Evolutionary conservation across 1,140 invertebrate genomes (phyloP).

Genomic region (Samia ricini): DNA sequence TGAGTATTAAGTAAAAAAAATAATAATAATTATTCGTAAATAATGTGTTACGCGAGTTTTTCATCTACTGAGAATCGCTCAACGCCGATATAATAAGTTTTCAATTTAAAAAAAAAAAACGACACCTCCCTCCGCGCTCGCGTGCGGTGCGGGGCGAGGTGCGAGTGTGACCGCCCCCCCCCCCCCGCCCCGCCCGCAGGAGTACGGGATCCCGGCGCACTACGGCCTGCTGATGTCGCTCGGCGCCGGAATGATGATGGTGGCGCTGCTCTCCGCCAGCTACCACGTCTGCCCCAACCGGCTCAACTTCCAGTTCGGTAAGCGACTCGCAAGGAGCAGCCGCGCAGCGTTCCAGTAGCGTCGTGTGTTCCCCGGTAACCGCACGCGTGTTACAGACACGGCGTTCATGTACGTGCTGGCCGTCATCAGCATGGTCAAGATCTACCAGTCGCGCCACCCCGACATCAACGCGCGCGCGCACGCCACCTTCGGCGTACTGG

Average conservation of each 20-base stretch:
- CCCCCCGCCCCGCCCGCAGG: too few species aligned
- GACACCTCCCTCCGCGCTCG: too few species aligned
- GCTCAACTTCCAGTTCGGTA: slow-evolving; percentile 95
- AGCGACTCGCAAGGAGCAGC: background rate
- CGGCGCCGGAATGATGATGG: slow-evolving; percentile 92
- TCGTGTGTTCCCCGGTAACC: background rate
- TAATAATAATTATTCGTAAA: too few species aligned
- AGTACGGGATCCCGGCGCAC: slow-evolving; percentile 91
- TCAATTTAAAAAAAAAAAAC: too few species aligned
- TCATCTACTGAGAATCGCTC: too few species aligned
- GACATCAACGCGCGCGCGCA: slow-evolving; percentile 94
- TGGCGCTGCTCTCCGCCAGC: slow-evolving; percentile 91
- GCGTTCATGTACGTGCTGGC: slow-evolving; percentile 96
- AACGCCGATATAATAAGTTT: too few species aligned
- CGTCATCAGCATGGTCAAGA: slow-evolving; percentile 92
- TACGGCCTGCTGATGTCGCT: slow-evolving; percentile 95
- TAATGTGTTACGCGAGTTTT: too few species aligned
- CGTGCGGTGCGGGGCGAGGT: too few species aligned
- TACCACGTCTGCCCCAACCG: slow-evolving; percentile 94
- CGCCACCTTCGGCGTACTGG: slow-evolving; percentile 88
- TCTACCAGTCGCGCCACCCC: slow-evolving; percentile 95
- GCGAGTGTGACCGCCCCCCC: too few species aligned
- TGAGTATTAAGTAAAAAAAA: too few species aligned
- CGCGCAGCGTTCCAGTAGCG: background rate
- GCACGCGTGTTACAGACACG: slow-evolving; percentile 83